Conservation (phyloP, 2,888 invertebrate genomes). For the Psylliodes chrysocephalus region DNA sequence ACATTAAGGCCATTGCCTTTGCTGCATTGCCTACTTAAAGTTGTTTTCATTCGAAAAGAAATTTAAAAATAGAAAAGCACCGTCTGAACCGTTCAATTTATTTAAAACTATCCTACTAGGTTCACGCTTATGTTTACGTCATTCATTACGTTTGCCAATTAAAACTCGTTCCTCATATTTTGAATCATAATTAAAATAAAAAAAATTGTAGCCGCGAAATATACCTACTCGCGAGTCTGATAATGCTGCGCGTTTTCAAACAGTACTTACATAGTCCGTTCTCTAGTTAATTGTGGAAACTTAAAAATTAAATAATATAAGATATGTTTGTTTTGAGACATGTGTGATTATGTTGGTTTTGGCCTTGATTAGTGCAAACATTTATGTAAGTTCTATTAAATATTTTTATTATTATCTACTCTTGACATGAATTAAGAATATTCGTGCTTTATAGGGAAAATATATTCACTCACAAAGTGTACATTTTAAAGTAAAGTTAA, state of each 20-base stretch:
- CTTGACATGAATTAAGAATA: neutral
- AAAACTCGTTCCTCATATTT: constrained; percentile 20
- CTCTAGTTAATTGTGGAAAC: too few species aligned
- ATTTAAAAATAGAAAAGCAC: constrained; percentile 27
- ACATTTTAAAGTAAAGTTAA: too few species aligned
- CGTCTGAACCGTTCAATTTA: constrained; percentile 15
- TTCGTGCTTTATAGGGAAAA: too few species aligned
- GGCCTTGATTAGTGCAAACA: neutral
- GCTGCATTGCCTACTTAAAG: constrained; percentile 7
- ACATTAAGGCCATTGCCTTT: constrained; percentile 9
- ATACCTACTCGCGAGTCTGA: too few species aligned
- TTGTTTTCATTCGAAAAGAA: constrained; percentile 4
- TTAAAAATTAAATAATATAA: neutral
- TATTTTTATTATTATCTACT: neutral
- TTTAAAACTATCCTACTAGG: constrained; percentile 16
- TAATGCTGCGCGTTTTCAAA: too few species aligned
- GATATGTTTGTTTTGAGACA: neutral
- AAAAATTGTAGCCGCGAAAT: neutral
- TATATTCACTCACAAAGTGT: too few species aligned
- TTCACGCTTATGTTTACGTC: constrained; percentile 18
- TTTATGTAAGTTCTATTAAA: constrained; percentile 3
- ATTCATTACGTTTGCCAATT: constrained; percentile 31
- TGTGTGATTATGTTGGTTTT: neutral
- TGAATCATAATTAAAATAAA: neutral
- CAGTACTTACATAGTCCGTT: too few species aligned